Evolutionary conservation across 2,888 invertebrate genomes (phyloP), one percentile per base, ranked within the genome.

Genomic region (Macrosiphum euphorbiae): DNA sequence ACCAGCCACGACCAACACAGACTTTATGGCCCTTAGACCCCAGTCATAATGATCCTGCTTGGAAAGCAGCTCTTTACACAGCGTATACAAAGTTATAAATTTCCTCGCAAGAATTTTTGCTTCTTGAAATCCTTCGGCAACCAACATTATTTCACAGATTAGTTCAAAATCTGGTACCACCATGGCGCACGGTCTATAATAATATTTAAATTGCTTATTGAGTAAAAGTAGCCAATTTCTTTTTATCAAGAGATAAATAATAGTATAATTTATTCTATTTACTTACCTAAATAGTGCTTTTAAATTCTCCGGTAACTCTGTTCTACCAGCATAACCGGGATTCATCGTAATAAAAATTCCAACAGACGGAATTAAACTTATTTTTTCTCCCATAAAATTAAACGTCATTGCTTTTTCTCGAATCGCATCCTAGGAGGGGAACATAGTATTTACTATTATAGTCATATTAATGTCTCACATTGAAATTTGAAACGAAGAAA

Each of bases 281-380:
- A 47, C 88, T 94, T 95, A 96, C 96, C 96, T 96, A 95, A 96
- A 96, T 91, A 96, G 95, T 67, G 96, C 96, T 95, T 96, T 96
- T 35, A 97, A 96, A 96, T 98, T 98, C 96, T 98, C 98, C 3
- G 98, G 98, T 86, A 98, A 95, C 96, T 98, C 98, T 0, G 98
- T 98, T 95, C 99, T 97, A 1, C 99, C 99, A 10, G 99, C 99
- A 95, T 99, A 99, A 24, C 99, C 99, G 0, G 99, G 99, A 96
- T 99, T 99, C 99, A 99, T 99, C 4, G 99, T 99, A 94, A 99
- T 99, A 95, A 99, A 99, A 95, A 99, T 98, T 5, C 99, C 98
- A 20, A 99, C 99, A 1, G 98, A 97, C 13, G 98, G 97, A 16
- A 97, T 97, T 94, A 99, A 96, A 0, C 97, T 97, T 95, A 99